These are phyloP conservation scores for Neodiprion lecontei DNA, from an alignment of 1,140 invertebrate genomes.

Conservation along the genomic window DNA sequence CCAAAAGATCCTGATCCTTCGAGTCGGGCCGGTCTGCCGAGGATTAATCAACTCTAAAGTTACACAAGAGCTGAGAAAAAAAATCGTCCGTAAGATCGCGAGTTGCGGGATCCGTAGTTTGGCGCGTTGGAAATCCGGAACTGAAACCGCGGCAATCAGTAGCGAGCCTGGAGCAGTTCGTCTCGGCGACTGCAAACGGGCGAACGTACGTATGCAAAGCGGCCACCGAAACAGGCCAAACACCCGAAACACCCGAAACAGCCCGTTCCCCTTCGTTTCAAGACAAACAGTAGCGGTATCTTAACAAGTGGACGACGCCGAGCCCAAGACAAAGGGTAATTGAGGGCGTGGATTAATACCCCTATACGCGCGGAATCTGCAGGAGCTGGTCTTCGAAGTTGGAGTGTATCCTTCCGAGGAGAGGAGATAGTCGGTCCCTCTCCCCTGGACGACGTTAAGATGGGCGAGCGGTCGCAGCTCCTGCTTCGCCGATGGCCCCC, in stretches of 20 bases:
- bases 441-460: background rate
- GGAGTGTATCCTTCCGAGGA: conserved; percentile 28
- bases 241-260: conserved; percentile 22
- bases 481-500: conserved; percentile 22
- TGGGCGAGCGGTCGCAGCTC: conserved; percentile 27
- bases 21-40: too few relatives aligned
- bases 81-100: background rate
- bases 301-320: conserved; percentile 65
- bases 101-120: background rate
- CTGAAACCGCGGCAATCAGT: conserved; percentile 62
- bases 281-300: conserved; percentile 65
- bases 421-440: conserved; percentile 19
- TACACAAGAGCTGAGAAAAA: background rate
- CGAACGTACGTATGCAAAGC: conserved; percentile 62
- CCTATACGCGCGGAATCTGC: conserved; percentile 60
- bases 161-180: conserved; percentile 58
- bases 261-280: conserved; percentile 40
- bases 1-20: too few relatives aligned
- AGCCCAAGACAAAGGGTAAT: conserved; percentile 65
- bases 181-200: conserved; percentile 52
- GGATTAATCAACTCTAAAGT: background rate
- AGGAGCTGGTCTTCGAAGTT: conserved; percentile 46
- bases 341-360: conserved; percentile 65
- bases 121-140: conserved; percentile 3
- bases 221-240: conserved; percentile 57